These are phyloP conservation scores for Eutrigla gurnardus DNA, from an alignment of 2,797 vertebrate species.

Conservation along the genomic window DNA sequence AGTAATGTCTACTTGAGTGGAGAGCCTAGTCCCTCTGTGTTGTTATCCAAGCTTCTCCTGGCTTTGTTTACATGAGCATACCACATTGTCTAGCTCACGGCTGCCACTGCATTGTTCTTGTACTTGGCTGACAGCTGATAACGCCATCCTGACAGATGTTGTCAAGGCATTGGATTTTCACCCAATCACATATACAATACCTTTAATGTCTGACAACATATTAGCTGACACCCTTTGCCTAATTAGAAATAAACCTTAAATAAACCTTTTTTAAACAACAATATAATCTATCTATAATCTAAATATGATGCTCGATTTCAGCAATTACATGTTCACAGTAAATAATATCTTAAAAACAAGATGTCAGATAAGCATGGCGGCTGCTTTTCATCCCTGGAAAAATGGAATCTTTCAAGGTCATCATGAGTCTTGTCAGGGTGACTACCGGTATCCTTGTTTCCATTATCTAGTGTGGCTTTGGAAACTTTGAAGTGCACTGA, in stretches of 20 bases:
- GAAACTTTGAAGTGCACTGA: neutral
- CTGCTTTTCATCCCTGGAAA: conserved; percentile 1
- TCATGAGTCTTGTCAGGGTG: neutral
- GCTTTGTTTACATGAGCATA: no score
- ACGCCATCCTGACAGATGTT: no score
- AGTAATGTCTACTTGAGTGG: no score
- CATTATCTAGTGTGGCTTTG: neutral
- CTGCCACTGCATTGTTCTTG: no score
- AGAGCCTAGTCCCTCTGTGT: no score
- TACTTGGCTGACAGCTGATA: no score
- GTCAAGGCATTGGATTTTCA: neutral
- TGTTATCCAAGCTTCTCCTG: no score
- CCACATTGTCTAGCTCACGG: no score
- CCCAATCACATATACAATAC: neutral
- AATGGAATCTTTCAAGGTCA: neutral
- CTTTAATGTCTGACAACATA: neutral
- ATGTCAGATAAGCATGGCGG: neutral
- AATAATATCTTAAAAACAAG: neutral
- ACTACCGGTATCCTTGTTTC: neutral
- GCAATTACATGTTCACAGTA: neutral
- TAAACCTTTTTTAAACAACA: neutral
- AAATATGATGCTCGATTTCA: conserved; percentile 4
- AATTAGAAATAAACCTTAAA: neutral
- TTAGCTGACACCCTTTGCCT: neutral
- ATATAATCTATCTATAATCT: neutral